A percentile compares a stretch with the other conserved stretches of the same genome.
Evolutionary conservation across 1,140 invertebrate species (phyloP).

Genomic region (Drosophila malerkotliana): DNA sequence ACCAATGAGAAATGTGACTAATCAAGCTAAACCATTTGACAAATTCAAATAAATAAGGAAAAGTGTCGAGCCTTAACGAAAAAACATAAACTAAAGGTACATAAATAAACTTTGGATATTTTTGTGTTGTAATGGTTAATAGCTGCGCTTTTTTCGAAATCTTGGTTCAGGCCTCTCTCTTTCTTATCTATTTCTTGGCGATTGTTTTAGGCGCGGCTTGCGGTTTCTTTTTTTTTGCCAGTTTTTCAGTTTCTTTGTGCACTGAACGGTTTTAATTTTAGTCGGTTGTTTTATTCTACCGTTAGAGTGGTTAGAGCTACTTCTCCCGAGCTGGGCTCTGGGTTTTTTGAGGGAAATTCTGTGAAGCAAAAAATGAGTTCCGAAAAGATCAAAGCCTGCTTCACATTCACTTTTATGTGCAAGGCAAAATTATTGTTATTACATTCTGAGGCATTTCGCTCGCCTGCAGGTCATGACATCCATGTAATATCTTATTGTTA

Average conservation of each 20-base stretch:
- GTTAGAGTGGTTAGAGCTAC: conserved; percentile 4
- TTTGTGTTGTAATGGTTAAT: conserved; percentile 51
- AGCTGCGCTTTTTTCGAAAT: conserved; percentile 38
- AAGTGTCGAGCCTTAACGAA: conserved; percentile 22
- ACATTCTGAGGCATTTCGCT: conserved; percentile 36
- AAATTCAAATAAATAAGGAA: conserved; percentile 27
- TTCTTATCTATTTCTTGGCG: conserved; percentile 7
- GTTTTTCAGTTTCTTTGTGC: conserved; percentile 33
- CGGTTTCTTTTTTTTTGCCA: conserved; percentile 24
- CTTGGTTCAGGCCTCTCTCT: conserved; percentile 10
- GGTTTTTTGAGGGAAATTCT: conserved; percentile 10
- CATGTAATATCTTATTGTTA: conserved; percentile 59
- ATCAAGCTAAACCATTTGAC: conserved; percentile 42
- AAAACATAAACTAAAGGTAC: conserved; percentile 39
- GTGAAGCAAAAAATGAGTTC: neutral
- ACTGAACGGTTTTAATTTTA: conserved; percentile 43
- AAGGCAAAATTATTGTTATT: conserved; percentile 40
- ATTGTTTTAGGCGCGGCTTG: conserved; percentile 52
- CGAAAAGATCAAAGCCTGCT: neutral
- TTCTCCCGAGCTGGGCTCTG: neutral
- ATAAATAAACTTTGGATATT: conserved; percentile 3
- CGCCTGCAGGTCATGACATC: conserved; percentile 68
- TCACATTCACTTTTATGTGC: conserved; percentile 56
- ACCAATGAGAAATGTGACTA: conserved; percentile 76
- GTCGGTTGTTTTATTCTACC: conserved; percentile 25